A percentile compares a stretch with the other conserved stretches of the same genome.
phyloP scores from a whole-genome alignment of 2,888 invertebrate genomes.

The Strigamia maritima region DNA sequence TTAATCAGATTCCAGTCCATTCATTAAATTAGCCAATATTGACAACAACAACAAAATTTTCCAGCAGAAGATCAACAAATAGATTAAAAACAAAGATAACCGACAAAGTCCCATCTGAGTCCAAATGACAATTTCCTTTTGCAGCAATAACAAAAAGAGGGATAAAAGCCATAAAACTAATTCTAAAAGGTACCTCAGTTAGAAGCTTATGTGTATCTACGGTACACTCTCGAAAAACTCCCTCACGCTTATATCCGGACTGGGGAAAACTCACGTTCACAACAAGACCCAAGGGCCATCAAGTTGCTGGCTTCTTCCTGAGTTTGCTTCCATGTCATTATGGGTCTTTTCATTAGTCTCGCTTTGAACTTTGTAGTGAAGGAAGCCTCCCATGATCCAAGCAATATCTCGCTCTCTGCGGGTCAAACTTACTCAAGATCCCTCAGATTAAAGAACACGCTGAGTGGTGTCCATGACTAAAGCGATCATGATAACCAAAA shows the following conservation, averaged over 20 bases:
- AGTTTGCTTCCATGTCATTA: constrained; percentile 26
- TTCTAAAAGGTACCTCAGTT: constrained; percentile 9
- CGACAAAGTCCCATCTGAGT: not conserved
- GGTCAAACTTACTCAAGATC: constrained; percentile 6
- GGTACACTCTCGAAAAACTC: constrained; percentile 16
- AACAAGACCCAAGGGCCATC: constrained; percentile 30
- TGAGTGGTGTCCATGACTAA: not conserved
- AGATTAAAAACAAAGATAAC: not conserved
- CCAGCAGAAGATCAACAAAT: not conserved
- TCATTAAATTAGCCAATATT: too few relatives aligned
- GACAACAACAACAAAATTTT: too few relatives aligned
- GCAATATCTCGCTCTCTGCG: constrained; percentile 21
- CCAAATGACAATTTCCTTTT: constrained; percentile 2
- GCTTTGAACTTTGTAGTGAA: constrained; percentile 16
- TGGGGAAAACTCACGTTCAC: not conserved
- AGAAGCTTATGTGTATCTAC: not conserved
- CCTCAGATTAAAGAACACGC: constrained; percentile 20
- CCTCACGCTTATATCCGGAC: constrained; percentile 16
- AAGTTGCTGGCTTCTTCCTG: constrained; percentile 29
- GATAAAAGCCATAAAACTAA: not conserved
- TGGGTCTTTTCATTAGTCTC: constrained; percentile 32
- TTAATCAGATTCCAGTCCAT: too few relatives aligned
- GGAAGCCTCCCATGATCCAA: constrained; percentile 28
- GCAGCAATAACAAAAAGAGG: not conserved
- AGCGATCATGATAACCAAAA: not conserved